Evolutionary conservation across 2,888 invertebrate species (phyloP), one percentile per base, ranked within the genome.

Genomic region (Tachystola acroxantha): DNA sequence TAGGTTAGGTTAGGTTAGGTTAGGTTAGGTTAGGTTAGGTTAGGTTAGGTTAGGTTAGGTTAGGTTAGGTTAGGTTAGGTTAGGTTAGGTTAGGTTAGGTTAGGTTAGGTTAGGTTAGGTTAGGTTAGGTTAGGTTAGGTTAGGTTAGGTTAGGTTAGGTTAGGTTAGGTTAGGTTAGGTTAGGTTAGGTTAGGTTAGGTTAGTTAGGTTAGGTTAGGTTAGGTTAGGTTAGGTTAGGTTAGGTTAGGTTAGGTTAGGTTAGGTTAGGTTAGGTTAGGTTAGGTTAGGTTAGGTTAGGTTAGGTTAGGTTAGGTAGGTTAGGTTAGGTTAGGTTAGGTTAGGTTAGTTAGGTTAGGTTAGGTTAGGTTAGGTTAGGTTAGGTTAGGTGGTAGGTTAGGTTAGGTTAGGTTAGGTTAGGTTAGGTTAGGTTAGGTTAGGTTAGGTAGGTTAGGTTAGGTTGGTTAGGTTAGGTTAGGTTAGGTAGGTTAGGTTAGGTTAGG

Each of bases 111-210:
- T 39, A 39, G 39, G 39, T 39, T 39, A 39, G 39, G 39, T 40
- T 40, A 27, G 42, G 45, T 45, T 45, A 45, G 45, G 45, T 45
- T 42, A 39, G 44, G 43, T 37, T 43, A 46, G 46, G 43, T 39
- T 43, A 39, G 43, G 43, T 42, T 42, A 40, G 42, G 43, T 46
- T 38, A 38, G 43, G 45, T 47, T 43, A 46, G 46, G 46, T 43
- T 43, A 47, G 47, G 47, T 43, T 43, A 47, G 47, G 47, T 47
- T 45, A 42, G 44, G 44, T 45, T 45, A 45, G 43, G 45, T 45
- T 45, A 44, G 45, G 40, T 40, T 40, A 38, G 40, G 40, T 38
- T 40, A 40, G 40, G 40, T 38, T 43, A 40, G 43, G 40, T 38
- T 38, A 40, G 42, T 42, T 43, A 40, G 46, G 42, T 43, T 42